These are phyloP conservation scores for Miichthys miiuy DNA, from an alignment of 2,797 vertebrate genomes.

Conservation along the genomic window DNA sequence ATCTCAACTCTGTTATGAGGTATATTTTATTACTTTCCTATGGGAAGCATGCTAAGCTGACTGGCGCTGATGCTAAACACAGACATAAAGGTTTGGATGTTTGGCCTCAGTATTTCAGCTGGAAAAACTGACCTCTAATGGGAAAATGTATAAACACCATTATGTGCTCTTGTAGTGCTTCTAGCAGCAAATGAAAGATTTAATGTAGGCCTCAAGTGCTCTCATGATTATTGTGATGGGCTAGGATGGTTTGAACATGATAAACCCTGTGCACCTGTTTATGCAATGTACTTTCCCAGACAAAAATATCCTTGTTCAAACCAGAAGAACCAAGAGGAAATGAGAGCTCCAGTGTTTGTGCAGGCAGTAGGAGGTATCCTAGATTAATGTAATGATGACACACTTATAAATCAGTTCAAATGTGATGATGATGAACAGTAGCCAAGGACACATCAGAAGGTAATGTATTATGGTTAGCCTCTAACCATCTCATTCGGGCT, in stretches of 20 bases:
- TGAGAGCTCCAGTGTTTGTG: constrained; percentile 1
- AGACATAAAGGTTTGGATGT: constrained; percentile 33
- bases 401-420: constrained; percentile 4
- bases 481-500: neutral
- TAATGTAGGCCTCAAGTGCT: constrained; percentile 68
- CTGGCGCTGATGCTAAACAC: constrained; percentile 25
- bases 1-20: constrained; percentile 43
- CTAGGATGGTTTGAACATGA: constrained; percentile 47
- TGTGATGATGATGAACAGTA: neutral
- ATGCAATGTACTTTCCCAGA: constrained; percentile 54
- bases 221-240: constrained; percentile 63
- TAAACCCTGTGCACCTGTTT: constrained; percentile 64
- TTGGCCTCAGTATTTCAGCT: constrained; percentile 38
- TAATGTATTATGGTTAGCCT: neutral
- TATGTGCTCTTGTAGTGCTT: constrained; percentile 57
- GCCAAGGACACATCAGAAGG: neutral
- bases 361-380: neutral
- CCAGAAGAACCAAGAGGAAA: constrained; percentile 16
- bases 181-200: constrained; percentile 58
- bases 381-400: constrained; percentile 2
- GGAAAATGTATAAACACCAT: constrained; percentile 63
- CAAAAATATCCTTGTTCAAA: constrained; percentile 33
- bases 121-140: constrained; percentile 50
- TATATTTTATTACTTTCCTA: constrained; percentile 28
- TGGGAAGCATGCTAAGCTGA: constrained; percentile 15